These are phyloP conservation scores for Lucinisca nassula DNA, from an alignment of 2,888 invertebrate genomes.

Conservation along the genomic window DNA sequence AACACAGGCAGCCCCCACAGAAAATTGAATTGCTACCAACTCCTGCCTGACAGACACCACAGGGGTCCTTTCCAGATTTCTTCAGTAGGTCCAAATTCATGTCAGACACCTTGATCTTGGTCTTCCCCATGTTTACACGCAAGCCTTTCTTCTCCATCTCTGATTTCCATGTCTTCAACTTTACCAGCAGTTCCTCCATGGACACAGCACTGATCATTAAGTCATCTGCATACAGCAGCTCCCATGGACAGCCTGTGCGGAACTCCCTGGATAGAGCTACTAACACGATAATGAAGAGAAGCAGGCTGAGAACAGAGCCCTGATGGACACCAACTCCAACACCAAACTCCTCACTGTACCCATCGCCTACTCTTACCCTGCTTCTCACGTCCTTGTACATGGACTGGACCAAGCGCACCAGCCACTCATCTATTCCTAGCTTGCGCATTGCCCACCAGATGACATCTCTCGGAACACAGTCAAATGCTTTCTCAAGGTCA, in stretches of 20 bases:
- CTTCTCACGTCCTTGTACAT: no score
- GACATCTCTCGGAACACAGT: no score
- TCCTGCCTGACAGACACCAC: constrained; percentile 15
- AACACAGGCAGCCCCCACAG: constrained; percentile 13
- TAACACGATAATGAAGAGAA: no score
- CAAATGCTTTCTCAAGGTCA: no score
- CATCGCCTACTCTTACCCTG: no score
- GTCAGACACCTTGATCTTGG: not conserved
- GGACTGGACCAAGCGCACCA: no score
- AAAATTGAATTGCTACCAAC: constrained; percentile 18
- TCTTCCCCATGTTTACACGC: not conserved
- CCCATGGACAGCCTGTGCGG: not conserved
- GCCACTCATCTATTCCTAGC: no score
- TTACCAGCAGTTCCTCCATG: not conserved
- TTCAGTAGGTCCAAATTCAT: not conserved
- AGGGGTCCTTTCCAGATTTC: not conserved
- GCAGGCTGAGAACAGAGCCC: no score
- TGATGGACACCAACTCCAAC: no score
- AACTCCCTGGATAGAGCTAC: not conserved
- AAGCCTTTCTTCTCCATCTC: not conserved
- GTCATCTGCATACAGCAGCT: not conserved
- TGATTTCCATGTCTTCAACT: not conserved
- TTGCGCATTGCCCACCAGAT: no score
- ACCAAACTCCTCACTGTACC: no score
- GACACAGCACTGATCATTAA: not conserved